A percentile compares a stretch with the other conserved stretches of the same genome.
Evolutionary conservation across 2,797 vertebrate genomes (phyloP).

Genomic region (Neostethus bicornis): DNA sequence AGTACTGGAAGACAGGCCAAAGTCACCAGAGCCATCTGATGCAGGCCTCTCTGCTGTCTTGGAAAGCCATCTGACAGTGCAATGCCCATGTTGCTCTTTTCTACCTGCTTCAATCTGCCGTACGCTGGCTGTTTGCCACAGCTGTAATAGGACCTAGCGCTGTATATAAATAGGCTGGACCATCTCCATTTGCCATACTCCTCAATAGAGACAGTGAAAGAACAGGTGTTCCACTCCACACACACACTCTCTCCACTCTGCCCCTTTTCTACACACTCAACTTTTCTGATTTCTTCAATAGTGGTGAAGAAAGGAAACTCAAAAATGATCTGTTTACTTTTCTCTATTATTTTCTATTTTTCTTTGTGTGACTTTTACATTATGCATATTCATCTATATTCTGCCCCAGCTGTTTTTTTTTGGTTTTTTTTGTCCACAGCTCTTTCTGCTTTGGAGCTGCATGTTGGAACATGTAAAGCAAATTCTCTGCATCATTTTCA

Average conservation of each 20-base stretch:
- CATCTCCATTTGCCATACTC: conserved; percentile 61
- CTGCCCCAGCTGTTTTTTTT: conserved; percentile 49
- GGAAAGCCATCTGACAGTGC: conserved; percentile 56
- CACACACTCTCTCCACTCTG: conserved; percentile 11
- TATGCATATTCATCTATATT: conserved; percentile 9
- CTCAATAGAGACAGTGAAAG: conserved; percentile 69
- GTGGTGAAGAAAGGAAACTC: conserved; percentile 12
- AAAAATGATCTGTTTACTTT: not conserved
- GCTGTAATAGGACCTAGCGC: conserved; percentile 69
- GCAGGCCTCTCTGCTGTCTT: conserved; percentile 47
- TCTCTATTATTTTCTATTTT: not conserved
- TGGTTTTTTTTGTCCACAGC: conserved; percentile 52
- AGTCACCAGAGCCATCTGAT: conserved; percentile 62
- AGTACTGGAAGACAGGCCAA: conserved; percentile 45
- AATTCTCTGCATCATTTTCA: conserved; percentile 61
- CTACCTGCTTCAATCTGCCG: conserved; percentile 65
- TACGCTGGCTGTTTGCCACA: conserved; percentile 65
- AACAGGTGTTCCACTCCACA: conserved; percentile 68
- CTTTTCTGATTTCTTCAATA: conserved; percentile 43
- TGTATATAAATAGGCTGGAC: conserved; percentile 74
- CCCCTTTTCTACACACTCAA: not conserved
- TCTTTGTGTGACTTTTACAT: conserved; percentile 20
- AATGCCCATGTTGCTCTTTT: conserved; percentile 67
- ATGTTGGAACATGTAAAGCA: conserved; percentile 69
- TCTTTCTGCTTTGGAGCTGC: conserved; percentile 67